Conservation (phyloP, 2,113 vertebrate genomes). For the Baryphthengus martii region DNA sequence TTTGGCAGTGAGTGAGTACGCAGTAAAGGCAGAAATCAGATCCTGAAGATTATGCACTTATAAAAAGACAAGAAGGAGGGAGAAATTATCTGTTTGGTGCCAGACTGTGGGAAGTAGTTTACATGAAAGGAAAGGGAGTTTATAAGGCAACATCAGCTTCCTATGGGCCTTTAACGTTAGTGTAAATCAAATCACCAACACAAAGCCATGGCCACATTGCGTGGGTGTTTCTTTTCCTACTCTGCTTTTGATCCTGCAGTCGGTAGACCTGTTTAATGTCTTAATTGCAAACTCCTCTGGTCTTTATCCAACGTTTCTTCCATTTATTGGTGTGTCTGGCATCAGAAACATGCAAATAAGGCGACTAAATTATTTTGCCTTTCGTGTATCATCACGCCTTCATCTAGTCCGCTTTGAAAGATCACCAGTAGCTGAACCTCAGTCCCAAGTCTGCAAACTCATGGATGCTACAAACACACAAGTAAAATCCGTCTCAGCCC, state of each 20-base stretch:
- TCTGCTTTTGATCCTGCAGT: slow-evolving; percentile 11
- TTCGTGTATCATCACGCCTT: fast-evolving
- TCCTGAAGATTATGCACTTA: not conserved
- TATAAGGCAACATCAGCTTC: not conserved
- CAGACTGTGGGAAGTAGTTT: slow-evolving; percentile 20
- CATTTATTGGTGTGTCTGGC: not conserved
- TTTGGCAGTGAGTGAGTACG: not conserved
- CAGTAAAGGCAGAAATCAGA: not conserved
- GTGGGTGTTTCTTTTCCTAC: not conserved
- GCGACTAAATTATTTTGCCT: fast-evolving
- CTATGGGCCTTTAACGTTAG: not conserved
- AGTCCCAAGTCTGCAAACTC: not conserved
- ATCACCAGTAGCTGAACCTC: not conserved
- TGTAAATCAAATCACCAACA: not conserved
- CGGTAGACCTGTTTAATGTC: not conserved
- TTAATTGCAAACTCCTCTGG: slow-evolving; percentile 46
- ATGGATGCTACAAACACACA: not conserved
- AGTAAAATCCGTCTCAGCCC: not conserved
- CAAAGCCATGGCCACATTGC: not conserved
- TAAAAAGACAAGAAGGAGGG: not conserved
- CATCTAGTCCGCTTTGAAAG: not conserved
- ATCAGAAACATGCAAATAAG: not conserved
- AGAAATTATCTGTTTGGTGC: not conserved
- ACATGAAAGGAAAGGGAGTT: slow-evolving; percentile 9
- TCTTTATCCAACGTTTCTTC: not conserved